A percentile compares a stretch with the other conserved stretches of the same genome.
phyloP scores from a whole-genome alignment of 92 coral and sea anemone genomes.

The Porites lobata region DNA sequence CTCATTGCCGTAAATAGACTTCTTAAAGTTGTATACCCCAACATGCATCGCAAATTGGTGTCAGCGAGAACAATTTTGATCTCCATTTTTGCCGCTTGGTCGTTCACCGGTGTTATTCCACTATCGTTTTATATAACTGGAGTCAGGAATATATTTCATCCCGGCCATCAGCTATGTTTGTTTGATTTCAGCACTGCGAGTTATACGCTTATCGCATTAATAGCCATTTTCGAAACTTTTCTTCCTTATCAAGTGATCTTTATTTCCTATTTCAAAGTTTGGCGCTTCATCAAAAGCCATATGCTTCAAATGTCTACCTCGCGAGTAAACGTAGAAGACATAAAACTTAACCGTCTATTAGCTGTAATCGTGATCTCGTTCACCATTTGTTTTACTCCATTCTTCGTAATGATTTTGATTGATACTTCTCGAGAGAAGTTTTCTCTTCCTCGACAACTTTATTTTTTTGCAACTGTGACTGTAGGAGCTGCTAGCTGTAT shows the following conservation, averaged over 20 bases:
- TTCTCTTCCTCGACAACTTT: constrained; percentile 60
- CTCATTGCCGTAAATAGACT: constrained; percentile 63
- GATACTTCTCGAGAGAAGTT: constrained; percentile 31
- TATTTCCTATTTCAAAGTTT: constrained; percentile 64
- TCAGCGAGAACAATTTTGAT: constrained; percentile 39
- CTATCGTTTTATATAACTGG: constrained; percentile 16
- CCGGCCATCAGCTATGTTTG: constrained; percentile 55
- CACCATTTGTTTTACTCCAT: constrained; percentile 57
- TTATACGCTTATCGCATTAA: constrained; percentile 24
- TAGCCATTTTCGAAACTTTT: constrained; percentile 37
- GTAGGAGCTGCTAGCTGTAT: constrained; percentile 54
- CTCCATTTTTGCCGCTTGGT: constrained; percentile 47
- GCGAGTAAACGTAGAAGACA: constrained; percentile 54
- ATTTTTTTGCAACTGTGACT: constrained; percentile 40
- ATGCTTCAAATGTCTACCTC: constrained; percentile 47
- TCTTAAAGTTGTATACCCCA: constrained; percentile 50
- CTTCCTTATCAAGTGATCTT: constrained; percentile 48
- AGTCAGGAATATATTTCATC: constrained; percentile 51
- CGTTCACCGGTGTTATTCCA: constrained; percentile 21
- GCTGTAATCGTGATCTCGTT: constrained; percentile 51
- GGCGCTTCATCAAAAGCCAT: constrained; percentile 63
- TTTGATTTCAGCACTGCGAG: constrained; percentile 56
- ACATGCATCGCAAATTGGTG: constrained; percentile 36
- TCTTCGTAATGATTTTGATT: constrained; percentile 37
- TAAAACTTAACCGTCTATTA: constrained; percentile 52